Conservation (phyloP, 1,140 invertebrate genomes). For the Aphaenogaster floridana region DNA sequence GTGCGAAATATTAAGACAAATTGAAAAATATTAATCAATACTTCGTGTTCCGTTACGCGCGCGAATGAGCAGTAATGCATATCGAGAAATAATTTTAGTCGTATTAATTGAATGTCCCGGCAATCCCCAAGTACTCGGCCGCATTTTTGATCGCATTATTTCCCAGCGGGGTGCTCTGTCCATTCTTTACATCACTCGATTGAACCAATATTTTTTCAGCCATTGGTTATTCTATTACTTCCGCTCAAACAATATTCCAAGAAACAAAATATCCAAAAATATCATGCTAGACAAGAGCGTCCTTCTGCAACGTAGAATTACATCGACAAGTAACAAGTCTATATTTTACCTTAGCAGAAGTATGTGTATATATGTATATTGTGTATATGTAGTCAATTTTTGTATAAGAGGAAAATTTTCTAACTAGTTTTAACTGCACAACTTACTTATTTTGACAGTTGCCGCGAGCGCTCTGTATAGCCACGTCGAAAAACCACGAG, state of each 20-base stretch:
- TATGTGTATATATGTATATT: background rate
- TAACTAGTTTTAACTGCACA: background rate
- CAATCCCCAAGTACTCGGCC: slow-evolving; percentile 4
- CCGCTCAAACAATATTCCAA: slow-evolving; percentile 39
- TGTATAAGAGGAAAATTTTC: background rate
- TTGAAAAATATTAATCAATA: slow-evolving; percentile 50
- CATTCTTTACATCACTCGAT: slow-evolving; percentile 43
- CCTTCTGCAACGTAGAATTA: slow-evolving; percentile 24
- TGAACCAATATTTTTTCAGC: slow-evolving; percentile 53
- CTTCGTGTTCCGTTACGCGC: slow-evolving; percentile 25
- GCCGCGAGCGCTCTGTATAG: background rate
- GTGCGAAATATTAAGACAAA: slow-evolving; percentile 39
- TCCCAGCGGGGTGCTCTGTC: background rate
- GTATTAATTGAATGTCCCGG: slow-evolving; percentile 43
- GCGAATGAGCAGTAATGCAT: slow-evolving; percentile 21
- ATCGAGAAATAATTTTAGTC: slow-evolving; percentile 40
- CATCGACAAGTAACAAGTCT: background rate
- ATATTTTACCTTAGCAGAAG: background rate
- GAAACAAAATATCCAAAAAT: slow-evolving; percentile 55
- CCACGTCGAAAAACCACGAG: background rate
- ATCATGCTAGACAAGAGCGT: slow-evolving; percentile 12
- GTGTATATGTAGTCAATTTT: background rate
- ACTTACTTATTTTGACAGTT: background rate
- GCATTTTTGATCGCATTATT: slow-evolving; percentile 53
- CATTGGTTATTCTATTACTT: slow-evolving; percentile 50